Percentiles rank a stretch among this genome's conserved stretches.
phyloP scores from a whole-genome alignment of 2,113 vertebrate genomes.

The Pituophis catenifer region DNA sequence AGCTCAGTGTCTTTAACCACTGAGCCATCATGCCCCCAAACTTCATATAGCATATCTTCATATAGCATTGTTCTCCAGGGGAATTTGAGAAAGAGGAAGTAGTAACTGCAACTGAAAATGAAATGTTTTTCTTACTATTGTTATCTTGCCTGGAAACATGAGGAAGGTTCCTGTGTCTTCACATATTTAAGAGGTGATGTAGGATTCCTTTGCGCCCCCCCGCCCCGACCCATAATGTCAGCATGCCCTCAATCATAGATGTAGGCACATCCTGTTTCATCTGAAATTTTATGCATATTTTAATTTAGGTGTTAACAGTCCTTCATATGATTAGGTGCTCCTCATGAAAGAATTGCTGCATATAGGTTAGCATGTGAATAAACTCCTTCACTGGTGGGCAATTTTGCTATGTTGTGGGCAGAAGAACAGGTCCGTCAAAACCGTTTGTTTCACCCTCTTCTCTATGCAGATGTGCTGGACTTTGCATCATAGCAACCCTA shows the following conservation, averaged over 20 bases:
- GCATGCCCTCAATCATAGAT: background rate
- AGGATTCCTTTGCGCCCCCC: background rate
- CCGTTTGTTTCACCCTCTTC: background rate
- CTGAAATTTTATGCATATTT: background rate
- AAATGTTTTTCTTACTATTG: background rate
- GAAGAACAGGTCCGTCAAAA: background rate
- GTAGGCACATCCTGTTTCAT: background rate
- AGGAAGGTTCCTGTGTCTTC: background rate
- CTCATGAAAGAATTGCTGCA: background rate
- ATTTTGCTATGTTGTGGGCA: background rate
- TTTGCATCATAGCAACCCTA: background rate
- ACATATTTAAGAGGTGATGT: background rate
- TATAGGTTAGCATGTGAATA: background rate
- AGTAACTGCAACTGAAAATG: background rate
- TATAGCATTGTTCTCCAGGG: background rate
- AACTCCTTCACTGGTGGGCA: background rate
- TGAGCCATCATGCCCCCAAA: background rate
- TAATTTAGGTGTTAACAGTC: background rate
- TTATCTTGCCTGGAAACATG: background rate
- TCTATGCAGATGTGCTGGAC: background rate
- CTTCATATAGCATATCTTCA: background rate
- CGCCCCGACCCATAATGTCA: background rate
- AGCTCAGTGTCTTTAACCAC: background rate
- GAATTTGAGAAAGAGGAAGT: background rate
- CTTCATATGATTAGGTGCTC: background rate